These are phyloP conservation scores for Halichoerus grypus DNA, from an alignment of 2,113 vertebrate species.

Conservation along the genomic window DNA sequence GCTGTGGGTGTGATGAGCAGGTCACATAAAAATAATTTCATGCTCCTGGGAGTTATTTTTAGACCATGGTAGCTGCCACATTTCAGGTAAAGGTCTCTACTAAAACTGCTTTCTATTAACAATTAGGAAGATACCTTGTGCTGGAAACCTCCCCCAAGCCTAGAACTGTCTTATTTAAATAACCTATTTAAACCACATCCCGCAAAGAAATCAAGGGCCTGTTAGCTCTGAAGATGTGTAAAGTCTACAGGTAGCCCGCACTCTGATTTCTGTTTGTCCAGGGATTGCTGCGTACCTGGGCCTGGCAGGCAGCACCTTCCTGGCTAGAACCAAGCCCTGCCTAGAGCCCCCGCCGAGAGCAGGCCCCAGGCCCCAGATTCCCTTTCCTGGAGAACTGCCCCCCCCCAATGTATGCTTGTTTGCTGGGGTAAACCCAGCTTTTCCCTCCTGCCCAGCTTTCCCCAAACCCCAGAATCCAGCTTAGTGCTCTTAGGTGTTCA, in stretches of 20 bases:
- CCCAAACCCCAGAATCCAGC: not conserved
- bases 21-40: conserved; percentile 74
- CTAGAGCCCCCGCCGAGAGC: not conserved
- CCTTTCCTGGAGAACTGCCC: not conserved
- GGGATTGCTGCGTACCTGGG: not conserved
- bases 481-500: not conserved
- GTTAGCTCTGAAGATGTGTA: not conserved
- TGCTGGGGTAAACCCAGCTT: not conserved
- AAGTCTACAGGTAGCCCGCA: not conserved
- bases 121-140: conserved; percentile 79
- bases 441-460: not conserved
- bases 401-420: not conserved
- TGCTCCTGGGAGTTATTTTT: conserved; percentile 78
- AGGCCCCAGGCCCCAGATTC: not conserved
- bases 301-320: not conserved
- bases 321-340: not conserved
- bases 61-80: conserved; percentile 75
- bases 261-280: not conserved
- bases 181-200: conserved; percentile 37
- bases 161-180: conserved; percentile 67
- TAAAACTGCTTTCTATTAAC: conserved; percentile 79
- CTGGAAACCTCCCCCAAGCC: conserved; percentile 67
- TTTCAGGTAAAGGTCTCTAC: conserved; percentile 80
- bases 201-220: conserved; percentile 14
- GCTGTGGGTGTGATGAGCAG: conserved; percentile 72